These are phyloP conservation scores for Meliscaeva auricollis DNA, from an alignment of 2,888 invertebrate species.

Conservation along the genomic window DNA sequence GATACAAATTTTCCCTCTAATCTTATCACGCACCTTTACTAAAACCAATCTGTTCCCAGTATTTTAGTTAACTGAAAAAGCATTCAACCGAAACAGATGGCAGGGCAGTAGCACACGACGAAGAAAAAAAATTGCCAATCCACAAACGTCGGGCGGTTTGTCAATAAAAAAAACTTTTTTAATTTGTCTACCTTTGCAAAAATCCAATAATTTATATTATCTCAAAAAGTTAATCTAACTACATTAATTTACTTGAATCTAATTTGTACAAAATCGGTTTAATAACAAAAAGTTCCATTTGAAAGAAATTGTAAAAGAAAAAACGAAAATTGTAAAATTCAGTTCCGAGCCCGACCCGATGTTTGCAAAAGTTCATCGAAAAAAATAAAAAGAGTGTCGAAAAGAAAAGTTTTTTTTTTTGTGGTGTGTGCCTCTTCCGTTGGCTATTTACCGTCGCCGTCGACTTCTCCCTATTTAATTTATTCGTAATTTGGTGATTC, in stretches of 20 bases:
- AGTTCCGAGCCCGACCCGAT: constrained; percentile 35
- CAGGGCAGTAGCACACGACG: constrained; percentile 61
- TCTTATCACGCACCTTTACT: constrained; percentile 13
- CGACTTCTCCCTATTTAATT: constrained; percentile 67
- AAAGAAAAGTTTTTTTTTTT: constrained; percentile 60
- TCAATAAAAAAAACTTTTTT: constrained; percentile 62
- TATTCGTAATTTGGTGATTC: constrained; percentile 71
- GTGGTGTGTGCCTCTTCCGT: constrained; percentile 32
- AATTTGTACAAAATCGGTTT: constrained; percentile 9
- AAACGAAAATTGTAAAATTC: constrained; percentile 40
- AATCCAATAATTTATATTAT: constrained; percentile 41
- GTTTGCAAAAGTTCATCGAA: constrained; percentile 55
- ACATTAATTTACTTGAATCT: constrained; percentile 26
- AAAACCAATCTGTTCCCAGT: constrained; percentile 14
- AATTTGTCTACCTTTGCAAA: constrained; percentile 51
- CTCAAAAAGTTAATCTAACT: constrained; percentile 58
- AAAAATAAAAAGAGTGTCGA: constrained; percentile 48
- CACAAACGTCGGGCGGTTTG: constrained; percentile 72
- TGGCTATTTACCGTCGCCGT: constrained; percentile 47
- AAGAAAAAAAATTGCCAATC: constrained; percentile 49
- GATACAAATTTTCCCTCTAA: not conserved
- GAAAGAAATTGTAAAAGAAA: constrained; percentile 21
- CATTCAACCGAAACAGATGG: constrained; percentile 61
- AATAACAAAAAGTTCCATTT: not conserved
- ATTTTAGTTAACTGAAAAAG: constrained; percentile 58